Evolutionary conservation across 2,797 vertebrate genomes (phyloP), one percentile per base, ranked within the genome.

Genomic region (Syncerus caffer): DNA sequence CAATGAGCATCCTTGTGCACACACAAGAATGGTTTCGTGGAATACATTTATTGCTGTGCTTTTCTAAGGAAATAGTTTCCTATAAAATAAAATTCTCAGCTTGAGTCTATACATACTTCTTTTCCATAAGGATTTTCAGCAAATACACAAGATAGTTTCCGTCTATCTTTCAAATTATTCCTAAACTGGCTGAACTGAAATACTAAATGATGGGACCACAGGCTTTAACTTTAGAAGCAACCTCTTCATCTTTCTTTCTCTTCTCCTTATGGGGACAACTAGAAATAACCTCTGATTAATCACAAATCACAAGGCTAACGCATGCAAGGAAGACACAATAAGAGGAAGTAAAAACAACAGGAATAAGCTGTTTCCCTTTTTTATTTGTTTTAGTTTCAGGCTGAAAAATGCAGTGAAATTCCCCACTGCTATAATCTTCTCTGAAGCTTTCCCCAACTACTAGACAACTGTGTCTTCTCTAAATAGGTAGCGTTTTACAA

Each of bases 351-450:
- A 96, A 1, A 97, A 95, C 95, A 93, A 97, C 96, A 95, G 90
- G 97, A 98, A 98, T 93, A 98, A 97, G 90, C 84, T 42, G 50
- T 93, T 98, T 98, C 98, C 98, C 79, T 92, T 94, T 98, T 97
- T 96, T 90, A 96, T 97, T 89, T 90, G 3, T 89, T 98, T 94
- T 82, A 94, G 95, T 98, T 98, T 98, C 97, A 95, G 79, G 62
- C 86, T 96, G 94, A 97, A 94, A 95, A 71, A 74, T 89, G 8
- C 0, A 97, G 92, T 88, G 93, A 93, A 97, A 60, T 27, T 96
- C 97, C 91, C 95, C 88, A 87, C 80, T 5, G 64, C 62, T 80
- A 47, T 60, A 51, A 97, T 64, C 34, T 92, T 95, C 97, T 87
- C 94, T 96, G 64, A 89, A 96, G 95, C 98, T 88, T 79, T 98